phyloP scores from a whole-genome alignment of 2,797 vertebrate species.

The Chromis chromis region DNA sequence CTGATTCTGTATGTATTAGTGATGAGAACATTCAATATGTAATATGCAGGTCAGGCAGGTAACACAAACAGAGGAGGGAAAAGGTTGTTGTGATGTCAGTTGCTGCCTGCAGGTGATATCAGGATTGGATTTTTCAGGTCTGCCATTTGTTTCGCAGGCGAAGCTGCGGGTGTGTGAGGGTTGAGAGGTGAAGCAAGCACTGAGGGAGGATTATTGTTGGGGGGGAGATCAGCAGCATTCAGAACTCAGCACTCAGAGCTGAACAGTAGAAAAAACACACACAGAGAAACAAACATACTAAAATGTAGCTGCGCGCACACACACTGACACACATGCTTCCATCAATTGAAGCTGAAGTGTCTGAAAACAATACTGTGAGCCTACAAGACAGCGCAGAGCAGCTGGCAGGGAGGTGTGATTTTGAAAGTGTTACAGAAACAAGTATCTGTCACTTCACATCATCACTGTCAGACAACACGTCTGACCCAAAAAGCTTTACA shows the following conservation, averaged over 20 bases:
- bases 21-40: not conserved
- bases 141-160: conserved; percentile 4
- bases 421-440: conserved; percentile 32
- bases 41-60: not conserved
- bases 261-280: conserved; percentile 12
- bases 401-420: not conserved
- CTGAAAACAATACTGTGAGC: not conserved
- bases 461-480: conserved; percentile 21
- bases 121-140: conserved; percentile 11
- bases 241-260: conserved; percentile 7
- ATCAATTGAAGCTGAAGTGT: not conserved
- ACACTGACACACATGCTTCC: no score
- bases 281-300: conserved; percentile 12
- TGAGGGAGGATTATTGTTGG: conserved; percentile 21
- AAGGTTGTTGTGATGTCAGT: not conserved
- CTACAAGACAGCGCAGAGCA: conserved; percentile 12
- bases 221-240: not conserved
- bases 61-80: not conserved
- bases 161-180: conserved; percentile 18
- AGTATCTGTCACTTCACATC: conserved; percentile 34
- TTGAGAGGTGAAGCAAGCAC: conserved; percentile 10
- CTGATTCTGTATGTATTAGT: no score
- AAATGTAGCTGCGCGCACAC: not conserved
- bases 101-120: conserved; percentile 13
- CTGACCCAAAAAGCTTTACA: conserved; percentile 17